phyloP scores from a whole-genome alignment of 2,797 vertebrate species.

The Lagocephalus sceleratus region DNA sequence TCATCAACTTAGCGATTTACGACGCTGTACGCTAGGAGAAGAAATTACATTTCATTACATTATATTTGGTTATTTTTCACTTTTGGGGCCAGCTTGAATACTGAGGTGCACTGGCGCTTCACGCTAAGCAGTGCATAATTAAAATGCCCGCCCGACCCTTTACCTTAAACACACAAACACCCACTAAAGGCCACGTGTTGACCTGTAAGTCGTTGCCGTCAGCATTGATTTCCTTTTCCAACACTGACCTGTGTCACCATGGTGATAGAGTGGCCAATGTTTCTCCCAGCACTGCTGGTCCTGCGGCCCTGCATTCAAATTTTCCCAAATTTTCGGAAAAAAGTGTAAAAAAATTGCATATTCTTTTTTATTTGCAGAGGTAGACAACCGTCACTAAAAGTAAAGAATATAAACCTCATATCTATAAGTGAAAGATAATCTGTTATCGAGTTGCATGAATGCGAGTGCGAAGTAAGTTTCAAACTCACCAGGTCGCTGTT shows the following conservation, averaged over 20 bases:
- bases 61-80: neutral
- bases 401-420: too few relatives aligned
- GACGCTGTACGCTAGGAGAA: neutral
- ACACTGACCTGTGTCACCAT: slow-evolving; percentile 79
- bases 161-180: slow-evolving; percentile 5
- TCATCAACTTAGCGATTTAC: neutral
- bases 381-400: too few relatives aligned
- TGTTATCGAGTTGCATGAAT: too few relatives aligned
- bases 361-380: too few relatives aligned
- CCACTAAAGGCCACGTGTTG: slow-evolving; percentile 54
- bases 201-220: slow-evolving; percentile 82
- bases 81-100: neutral
- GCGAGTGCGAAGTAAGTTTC: too few relatives aligned
- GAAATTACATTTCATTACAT: neutral
- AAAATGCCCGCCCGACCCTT: slow-evolving; percentile 18
- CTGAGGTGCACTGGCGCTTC: neutral
- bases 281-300: slow-evolving; percentile 61
- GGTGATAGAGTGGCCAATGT: slow-evolving; percentile 74
- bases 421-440: too few relatives aligned
- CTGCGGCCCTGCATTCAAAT: neutral
- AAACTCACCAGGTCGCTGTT: too few relatives aligned
- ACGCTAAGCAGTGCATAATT: slow-evolving; percentile 46
- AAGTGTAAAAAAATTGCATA: neutral
- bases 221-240: slow-evolving; percentile 82
- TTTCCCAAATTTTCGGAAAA: neutral